Conservation (phyloP, 2,113 vertebrate genomes). For the Tragulus kanchil region DNA sequence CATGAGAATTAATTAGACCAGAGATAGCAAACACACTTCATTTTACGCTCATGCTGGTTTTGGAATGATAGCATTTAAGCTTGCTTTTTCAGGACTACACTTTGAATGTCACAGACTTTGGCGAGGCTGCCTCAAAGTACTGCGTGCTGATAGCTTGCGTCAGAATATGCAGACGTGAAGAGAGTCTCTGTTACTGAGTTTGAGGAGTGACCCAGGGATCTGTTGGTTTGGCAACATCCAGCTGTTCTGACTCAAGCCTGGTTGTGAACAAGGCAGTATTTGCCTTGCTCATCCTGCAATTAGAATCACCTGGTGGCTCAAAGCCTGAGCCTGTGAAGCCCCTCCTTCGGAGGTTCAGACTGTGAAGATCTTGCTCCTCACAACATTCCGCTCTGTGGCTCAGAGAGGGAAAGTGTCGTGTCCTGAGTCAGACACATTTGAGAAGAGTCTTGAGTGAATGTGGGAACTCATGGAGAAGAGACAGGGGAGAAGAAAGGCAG, state of each 20-base stretch:
- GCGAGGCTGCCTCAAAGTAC: not conserved
- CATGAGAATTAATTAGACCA: not conserved
- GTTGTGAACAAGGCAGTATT: not conserved
- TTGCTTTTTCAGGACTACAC: no score
- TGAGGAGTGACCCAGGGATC: not conserved
- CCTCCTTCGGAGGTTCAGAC: not conserved
- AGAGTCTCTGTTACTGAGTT: no score
- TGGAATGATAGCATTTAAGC: no score
- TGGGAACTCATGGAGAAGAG: not conserved
- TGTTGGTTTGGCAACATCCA: not conserved
- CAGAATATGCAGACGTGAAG: not conserved
- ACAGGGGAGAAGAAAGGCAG: not conserved
- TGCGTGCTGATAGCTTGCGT: not conserved
- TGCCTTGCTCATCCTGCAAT: not conserved
- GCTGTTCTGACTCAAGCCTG: not conserved
- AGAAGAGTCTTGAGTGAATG: not conserved
- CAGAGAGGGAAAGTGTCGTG: not conserved
- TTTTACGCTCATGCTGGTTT: no score
- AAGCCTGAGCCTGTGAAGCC: not conserved
- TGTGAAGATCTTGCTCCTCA: not conserved
- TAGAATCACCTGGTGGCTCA: not conserved
- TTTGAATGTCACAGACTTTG: no score
- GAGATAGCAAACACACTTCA: not conserved
- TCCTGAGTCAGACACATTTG: no score
- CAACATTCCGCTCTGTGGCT: not conserved